Base-by-base conservation (phyloP, 2,888 invertebrate genomes). In the Pseudolycoriella hygida region DNA sequence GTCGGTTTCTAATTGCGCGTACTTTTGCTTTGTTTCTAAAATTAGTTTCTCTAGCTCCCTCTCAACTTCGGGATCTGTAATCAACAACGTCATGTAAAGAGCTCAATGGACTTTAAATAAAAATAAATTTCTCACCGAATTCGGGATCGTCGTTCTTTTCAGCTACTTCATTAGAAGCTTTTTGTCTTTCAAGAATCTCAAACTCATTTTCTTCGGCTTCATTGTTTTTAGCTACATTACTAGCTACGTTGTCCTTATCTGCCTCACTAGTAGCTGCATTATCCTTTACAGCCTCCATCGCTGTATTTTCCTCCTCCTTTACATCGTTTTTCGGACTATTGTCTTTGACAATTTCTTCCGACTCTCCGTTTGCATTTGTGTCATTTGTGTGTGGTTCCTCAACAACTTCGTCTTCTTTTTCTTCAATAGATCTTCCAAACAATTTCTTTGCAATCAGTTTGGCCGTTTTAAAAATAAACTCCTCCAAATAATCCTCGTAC, bases 401-500 rank as follows among this genome's bases (percentile, higher is more conserved):
- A 31, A 39, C 40, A 37, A 3, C 20, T 38, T 46, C 37, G 30
- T 6, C 54, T 53, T 25, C 51, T 44, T 41, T 53, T 53, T 2
- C 42, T 50, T 8, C 31, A 3, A 8, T 40, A 30, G 4, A 43
- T 40, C 18, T 46, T 18, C 54, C 53, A 46, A 55, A 54, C 15
- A 56, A 38, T 50, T 54, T 57, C 42, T 47, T 51, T 5, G 52
- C 52, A 43, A 62, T 61, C 34, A 59, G 55, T 46, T 62, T 62
- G 31, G 71, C 60, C 19, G 67, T 64, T 2, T 65, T 59, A 54
- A 67, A 63, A 1, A 71, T 54, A 50, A 69, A 59, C 50, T 71
- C 71, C 56, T 80, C 77, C 37, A 79, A 60, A 54, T 73, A 75
- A 53, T 78, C 76, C 57, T 80, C 78, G 42, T 79, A 79, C 59